Evolutionary conservation across 2,888 invertebrate genomes (phyloP).

Genomic region (Aethes cnicana): DNA sequence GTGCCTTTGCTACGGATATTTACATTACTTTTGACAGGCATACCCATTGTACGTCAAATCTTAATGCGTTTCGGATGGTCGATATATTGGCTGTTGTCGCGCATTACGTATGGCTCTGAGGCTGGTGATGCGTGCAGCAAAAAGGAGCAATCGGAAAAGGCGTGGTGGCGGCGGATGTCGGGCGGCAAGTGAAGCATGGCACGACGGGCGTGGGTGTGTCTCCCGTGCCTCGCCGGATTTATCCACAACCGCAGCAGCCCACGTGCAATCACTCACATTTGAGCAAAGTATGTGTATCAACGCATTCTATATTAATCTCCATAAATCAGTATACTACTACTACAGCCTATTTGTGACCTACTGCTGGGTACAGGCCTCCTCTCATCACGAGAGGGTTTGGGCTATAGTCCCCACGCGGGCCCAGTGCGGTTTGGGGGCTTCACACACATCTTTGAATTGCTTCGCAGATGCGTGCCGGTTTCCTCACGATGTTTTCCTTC

Average conservation of each 20-base stretch:
- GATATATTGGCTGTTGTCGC: constrained; percentile 44
- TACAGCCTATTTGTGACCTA: too few relatives aligned
- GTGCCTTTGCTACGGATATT: constrained; percentile 48
- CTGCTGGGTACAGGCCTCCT: too few relatives aligned
- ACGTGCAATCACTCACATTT: constrained; percentile 15
- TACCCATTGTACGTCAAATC: constrained; percentile 43
- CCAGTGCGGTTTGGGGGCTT: too few relatives aligned
- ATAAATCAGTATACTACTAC: too few relatives aligned
- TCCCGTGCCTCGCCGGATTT: constrained; percentile 38
- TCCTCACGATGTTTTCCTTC: too few relatives aligned
- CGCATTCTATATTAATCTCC: too few relatives aligned
- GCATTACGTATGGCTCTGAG: constrained; percentile 32
- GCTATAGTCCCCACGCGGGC: too few relatives aligned
- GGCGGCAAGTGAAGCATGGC: constrained; percentile 49
- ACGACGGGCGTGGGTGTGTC: constrained; percentile 42
- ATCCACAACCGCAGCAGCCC: constrained; percentile 17
- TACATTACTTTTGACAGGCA: constrained; percentile 44
- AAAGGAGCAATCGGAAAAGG: constrained; percentile 55
- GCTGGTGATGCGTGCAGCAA: constrained; percentile 42
- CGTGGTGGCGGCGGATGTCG: constrained; percentile 50
- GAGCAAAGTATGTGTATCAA: constrained; percentile 2
- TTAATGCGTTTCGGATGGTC: constrained; percentile 46
- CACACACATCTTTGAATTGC: too few relatives aligned
- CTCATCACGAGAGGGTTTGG: too few relatives aligned
- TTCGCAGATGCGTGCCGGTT: too few relatives aligned